A percentile compares a stretch with the other conserved stretches of the same genome.
Evolutionary conservation across 2,888 invertebrate species (phyloP).

Genomic region (Falcaria lacertinaria): DNA sequence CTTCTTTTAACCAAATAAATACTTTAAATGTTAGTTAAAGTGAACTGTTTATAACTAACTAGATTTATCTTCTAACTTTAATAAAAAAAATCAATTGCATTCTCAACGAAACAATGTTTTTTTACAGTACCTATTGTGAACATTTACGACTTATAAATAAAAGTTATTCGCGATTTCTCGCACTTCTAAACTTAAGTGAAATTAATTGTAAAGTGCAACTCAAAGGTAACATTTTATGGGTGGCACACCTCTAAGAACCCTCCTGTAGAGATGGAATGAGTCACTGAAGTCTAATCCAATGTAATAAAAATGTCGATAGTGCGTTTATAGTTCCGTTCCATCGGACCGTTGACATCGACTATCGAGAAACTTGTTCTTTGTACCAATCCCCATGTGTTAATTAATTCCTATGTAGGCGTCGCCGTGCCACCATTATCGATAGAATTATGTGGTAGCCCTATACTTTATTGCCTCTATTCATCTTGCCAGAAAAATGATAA

Average conservation of each 20-base stretch:
- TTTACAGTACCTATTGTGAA: background rate
- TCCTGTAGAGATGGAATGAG: constrained; percentile 50
- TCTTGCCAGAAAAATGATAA: constrained; percentile 60
- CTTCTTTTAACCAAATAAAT: too few relatives aligned
- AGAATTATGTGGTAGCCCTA: constrained; percentile 71
- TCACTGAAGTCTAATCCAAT: constrained; percentile 62
- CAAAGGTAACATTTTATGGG: constrained; percentile 30
- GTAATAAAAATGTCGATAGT: constrained; percentile 59
- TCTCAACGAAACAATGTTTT: background rate
- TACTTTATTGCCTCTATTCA: constrained; percentile 62
- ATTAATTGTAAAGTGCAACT: constrained; percentile 24
- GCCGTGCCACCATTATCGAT: constrained; percentile 60
- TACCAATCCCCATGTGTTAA: constrained; percentile 62
- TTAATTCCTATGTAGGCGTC: constrained; percentile 74
- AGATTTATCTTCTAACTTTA: too few relatives aligned
- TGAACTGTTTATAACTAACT: too few relatives aligned
- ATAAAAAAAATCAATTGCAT: too few relatives aligned
- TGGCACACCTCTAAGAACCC: constrained; percentile 44
- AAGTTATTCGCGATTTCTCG: constrained; percentile 2
- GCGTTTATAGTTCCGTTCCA: constrained; percentile 63
- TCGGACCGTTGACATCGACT: constrained; percentile 59
- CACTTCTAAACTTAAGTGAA: constrained; percentile 5
- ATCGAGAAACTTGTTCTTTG: constrained; percentile 61
- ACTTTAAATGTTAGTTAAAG: too few relatives aligned
- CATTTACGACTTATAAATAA: constrained; percentile 1